Percentiles rank a stretch among this genome's conserved stretches.
Conservation (phyloP, 2,888 invertebrate species). For the Bugula neritina region DNA sequence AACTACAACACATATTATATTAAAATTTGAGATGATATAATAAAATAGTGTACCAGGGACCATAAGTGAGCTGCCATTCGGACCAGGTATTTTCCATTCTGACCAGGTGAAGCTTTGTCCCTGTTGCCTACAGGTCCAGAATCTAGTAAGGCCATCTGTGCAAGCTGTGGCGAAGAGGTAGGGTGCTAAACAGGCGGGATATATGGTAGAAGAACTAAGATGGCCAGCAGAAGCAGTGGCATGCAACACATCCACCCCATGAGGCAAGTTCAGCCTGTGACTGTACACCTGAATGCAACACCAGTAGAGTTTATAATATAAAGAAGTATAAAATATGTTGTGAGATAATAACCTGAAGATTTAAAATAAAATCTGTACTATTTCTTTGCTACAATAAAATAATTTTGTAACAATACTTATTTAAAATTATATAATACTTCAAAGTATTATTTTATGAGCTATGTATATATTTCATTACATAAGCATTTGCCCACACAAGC, state of each 20-base stretch:
- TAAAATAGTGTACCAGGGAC: conserved; percentile 69
- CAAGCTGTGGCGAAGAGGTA: conserved; percentile 93
- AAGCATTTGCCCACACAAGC: too few species aligned
- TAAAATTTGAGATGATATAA: too few species aligned
- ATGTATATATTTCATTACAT: too few species aligned
- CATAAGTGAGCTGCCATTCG: conserved; percentile 63
- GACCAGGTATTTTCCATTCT: conserved; percentile 77
- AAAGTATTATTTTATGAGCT: too few species aligned
- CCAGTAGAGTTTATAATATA: conserved; percentile 22
- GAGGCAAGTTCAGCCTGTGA: conserved; percentile 77
- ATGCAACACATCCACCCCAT: conserved; percentile 84
- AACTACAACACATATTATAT: too few species aligned
- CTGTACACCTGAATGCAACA: conserved; percentile 92
- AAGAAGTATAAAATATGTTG: too few species aligned
- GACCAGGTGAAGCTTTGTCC: conserved; percentile 64
- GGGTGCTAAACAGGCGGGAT: conserved; percentile 96
- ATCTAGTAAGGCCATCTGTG: conserved; percentile 78
- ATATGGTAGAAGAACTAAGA: conserved; percentile 91
- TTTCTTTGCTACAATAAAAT: too few species aligned
- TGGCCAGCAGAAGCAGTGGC: conserved; percentile 94
- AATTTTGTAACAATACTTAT: too few species aligned
- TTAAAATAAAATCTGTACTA: too few species aligned
- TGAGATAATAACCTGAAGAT: too few species aligned
- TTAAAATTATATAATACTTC: too few species aligned
- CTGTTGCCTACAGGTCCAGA: conserved; percentile 38